Evolutionary conservation across 2,797 vertebrate genomes (phyloP), one percentile per base, ranked within the genome.

Genomic region (Anableps anableps): DNA sequence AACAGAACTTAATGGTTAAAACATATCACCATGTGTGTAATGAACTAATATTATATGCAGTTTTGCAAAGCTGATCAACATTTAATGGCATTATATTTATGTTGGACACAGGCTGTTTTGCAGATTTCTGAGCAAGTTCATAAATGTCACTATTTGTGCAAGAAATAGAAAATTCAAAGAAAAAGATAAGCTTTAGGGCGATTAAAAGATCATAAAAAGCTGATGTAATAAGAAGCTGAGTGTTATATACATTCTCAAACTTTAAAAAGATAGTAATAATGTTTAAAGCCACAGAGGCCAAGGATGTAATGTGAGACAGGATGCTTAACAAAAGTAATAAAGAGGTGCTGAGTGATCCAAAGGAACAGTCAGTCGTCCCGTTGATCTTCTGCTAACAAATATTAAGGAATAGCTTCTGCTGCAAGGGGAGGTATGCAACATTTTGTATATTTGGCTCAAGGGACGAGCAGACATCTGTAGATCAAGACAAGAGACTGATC

Each of bases 401-500:
- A 19, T 71, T 71, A 7, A 3, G 68, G 66, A 53, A 72, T 29
- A 26, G 17, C 34, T 31, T 43, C 21, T 50, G 41, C 17, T 48
- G n/a, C 21, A 16, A n/a, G 9, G 23, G 29, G 50, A 36, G 26
- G 34, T 51, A 9, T 4, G 29, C 47, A 6, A 43, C 58, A 34
- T 23, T 19, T 11, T 16, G 34, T 43, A 10, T 1, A 36, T 43
- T 76, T 48, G n/a, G 50, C 2, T 26, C 29, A 26, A 60, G 36
- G 16, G 41, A 58, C 55, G 26, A 36, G 70, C 0, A 83, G 85
- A 86, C 75, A 81, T 90, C 85, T 78, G 70, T 34, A 75, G 50
- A 89, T 85, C 76, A 78, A 81, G 43, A 71, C 68, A 60, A 60
- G n/a, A 3, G n/a, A 76, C 53, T 79, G 84, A 92, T 92, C 66